Evolutionary conservation across 2,888 invertebrate genomes (phyloP), one percentile per base, ranked within the genome.

Genomic region (Fragum whitleyi): DNA sequence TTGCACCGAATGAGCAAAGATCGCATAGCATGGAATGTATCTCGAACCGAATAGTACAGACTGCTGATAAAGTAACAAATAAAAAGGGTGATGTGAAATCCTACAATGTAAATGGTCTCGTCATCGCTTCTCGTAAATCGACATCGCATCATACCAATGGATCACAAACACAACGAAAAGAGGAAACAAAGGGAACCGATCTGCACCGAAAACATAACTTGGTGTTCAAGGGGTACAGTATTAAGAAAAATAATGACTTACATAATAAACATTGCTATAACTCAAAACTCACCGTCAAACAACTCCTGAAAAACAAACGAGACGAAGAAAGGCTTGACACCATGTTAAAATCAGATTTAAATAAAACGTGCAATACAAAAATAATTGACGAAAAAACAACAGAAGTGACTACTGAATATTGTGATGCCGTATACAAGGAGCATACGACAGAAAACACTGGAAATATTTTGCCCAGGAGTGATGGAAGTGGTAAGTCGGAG

Each of bases 301-400:
- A 65, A 26, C 65, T 65, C n/a, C 65, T 65, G 42, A 65, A 65
- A 26, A 42, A 65, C 23, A 65, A 65, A 42, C 39, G 65, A 42
- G 42, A 42, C 23, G 65, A 65, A 26, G 65, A 65, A 65, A 21
- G 36, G 16, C 26, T 65, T 14, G 65, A 65, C 23, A 23, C 36
- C 2, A 42, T 65, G 65, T 36, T 65, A 19, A 65, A 65, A 23
- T 65, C 65, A 42, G 36, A 65, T 11, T 42, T 65, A 65, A 65
- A 65, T 42, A 65, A 32, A 23, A 42, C 65, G 7, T 65, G 39
- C 23, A 65, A 65, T 65, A 42, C 65, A 16, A 23, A 11, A 5
- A 57, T 14, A 19, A n/a, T 9, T 14, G n/a, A 16, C n/a, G 7
- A 47, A n/a, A 47, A 14, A 5, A 47, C 5, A 19, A n/a, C n/a